phyloP scores from a whole-genome alignment of 2,888 invertebrate species.

The Troides helena region DNA sequence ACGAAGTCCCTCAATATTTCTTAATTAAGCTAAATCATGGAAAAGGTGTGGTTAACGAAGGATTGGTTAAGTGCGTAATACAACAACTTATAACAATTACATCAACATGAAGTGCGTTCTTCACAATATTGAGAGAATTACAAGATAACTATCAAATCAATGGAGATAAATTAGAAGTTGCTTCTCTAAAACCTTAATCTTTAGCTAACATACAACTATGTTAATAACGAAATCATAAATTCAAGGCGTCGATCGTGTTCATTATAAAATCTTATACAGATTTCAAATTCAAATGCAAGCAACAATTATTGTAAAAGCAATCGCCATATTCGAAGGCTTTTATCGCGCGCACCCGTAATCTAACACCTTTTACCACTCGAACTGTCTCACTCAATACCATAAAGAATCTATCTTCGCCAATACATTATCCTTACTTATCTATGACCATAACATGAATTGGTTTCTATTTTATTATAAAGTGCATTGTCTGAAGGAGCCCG shows the following conservation, averaged over 20 bases:
- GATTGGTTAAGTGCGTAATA: no score
- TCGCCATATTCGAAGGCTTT: conserved; percentile 47
- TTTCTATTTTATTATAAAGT: conserved; percentile 80
- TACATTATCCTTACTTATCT: conserved; percentile 77
- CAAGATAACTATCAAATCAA: not conserved
- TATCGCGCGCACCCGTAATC: conserved; percentile 65
- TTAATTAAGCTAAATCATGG: no score
- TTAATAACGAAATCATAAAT: not conserved
- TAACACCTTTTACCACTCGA: conserved; percentile 73
- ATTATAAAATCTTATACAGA: conserved; percentile 35
- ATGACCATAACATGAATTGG: conserved; percentile 71
- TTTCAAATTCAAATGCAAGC: conserved; percentile 47
- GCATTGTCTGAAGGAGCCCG: conserved; percentile 75
- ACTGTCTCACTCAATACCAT: conserved; percentile 71
- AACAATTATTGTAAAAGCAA: conserved; percentile 61
- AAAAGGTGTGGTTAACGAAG: no score
- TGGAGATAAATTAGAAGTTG: not conserved
- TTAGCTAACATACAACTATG: not conserved
- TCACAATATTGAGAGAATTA: no score
- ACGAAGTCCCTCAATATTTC: no score
- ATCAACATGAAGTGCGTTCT: no score
- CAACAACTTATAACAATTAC: no score
- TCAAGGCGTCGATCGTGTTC: not conserved
- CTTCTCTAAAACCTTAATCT: not conserved
- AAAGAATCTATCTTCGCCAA: conserved; percentile 74